phyloP scores from a whole-genome alignment of 2,888 invertebrate genomes.

The Sminthurinus aureus region DNA sequence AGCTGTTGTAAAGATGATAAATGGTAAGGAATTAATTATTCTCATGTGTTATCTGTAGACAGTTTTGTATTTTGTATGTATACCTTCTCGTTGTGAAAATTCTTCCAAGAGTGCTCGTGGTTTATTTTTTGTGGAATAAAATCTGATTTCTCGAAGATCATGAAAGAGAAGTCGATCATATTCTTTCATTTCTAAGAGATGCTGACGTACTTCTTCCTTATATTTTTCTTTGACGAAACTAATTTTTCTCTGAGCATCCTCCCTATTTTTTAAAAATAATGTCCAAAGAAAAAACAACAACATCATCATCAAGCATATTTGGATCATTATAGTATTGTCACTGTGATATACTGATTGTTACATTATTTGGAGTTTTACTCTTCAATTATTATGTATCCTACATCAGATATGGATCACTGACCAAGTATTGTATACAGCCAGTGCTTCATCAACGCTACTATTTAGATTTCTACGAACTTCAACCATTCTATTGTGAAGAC shows the following conservation, averaged over 20 bases:
- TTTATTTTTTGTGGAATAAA: conserved; percentile 39
- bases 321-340: not conserved
- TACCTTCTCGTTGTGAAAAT: conserved; percentile 11
- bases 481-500: conserved; percentile 15
- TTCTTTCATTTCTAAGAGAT: conserved; percentile 35
- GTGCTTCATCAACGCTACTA: conserved; percentile 24
- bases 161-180: conserved; percentile 39
- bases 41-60: too few relatives aligned
- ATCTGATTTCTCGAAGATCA: conserved; percentile 35
- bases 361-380: too few relatives aligned
- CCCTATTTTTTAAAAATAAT: conserved; percentile 15
- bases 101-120: conserved; percentile 12
- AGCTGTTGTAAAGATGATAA: too few relatives aligned
- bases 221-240: conserved; percentile 35
- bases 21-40: too few relatives aligned
- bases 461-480: conserved; percentile 17
- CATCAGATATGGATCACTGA: not conserved
- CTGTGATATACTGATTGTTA: too few relatives aligned
- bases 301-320: not conserved
- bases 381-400: too few relatives aligned
- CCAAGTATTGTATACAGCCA: conserved; percentile 34
- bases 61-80: not conserved
- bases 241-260: conserved; percentile 33
- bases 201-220: conserved; percentile 39
- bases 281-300: not conserved